Base-by-base conservation (phyloP, 2,888 invertebrate genomes). In the Mesochorus sp. region DNA sequence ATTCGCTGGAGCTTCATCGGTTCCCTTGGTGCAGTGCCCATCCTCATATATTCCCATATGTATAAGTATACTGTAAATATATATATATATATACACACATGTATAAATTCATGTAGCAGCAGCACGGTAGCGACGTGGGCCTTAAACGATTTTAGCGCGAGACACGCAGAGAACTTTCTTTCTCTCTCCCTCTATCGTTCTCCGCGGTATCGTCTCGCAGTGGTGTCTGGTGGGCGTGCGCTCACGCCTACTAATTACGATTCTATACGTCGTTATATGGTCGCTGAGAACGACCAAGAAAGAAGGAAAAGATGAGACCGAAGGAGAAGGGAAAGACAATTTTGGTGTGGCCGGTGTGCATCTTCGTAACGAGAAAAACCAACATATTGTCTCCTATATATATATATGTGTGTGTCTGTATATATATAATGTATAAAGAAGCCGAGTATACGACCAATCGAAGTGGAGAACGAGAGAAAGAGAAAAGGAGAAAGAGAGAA, bases 201-300 rank as follows among this genome's bases (percentile, higher is more conserved):
- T 24, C 55, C 34, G 17, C 19, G 12, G n/a, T 14, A 4, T 14
- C 14, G 12, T 39, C 39, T 39, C 39, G 28, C 49, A 51, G 39
- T 80, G 85, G 88, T 86, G 87, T 88, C 88, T 86, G 87, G 89
- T 88, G 87, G 90, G 90, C 90, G 89, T 89, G 74, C 76, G 82
- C 85, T 87, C 85, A 90, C 90, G 90, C 91, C 91, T 90, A 89
- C 90, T 91, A 91, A 91, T 91, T 90, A 91, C 87, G 84, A 86
- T 88, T 88, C 86, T 87, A 86, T 87, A 88, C 85, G 88, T 88
- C 85, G 87, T 88, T 87, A 87, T 87, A 87, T 81, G 82, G 76
- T 75, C 73, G 75, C 64, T 70, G 74, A 73, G 70, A 80, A 59
- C 72, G 59, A 31, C 68, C 71, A 62, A 59, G 66, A 72, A 62